These are phyloP conservation scores for Pomacea canaliculata DNA, from an alignment of 2,888 invertebrate genomes.

Conservation along the genomic window DNA sequence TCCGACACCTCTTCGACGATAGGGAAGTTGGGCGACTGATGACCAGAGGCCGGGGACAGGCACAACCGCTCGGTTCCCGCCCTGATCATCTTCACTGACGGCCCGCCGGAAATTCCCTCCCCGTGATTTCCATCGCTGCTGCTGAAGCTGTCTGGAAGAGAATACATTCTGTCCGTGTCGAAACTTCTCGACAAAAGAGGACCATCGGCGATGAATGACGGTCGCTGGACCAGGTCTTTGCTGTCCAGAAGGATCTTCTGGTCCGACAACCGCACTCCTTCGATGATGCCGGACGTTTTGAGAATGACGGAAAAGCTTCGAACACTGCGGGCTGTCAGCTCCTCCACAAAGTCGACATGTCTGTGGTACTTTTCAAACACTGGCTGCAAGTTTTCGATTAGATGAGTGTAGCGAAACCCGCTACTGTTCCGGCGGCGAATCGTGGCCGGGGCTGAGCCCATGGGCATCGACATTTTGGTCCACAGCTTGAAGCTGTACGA, in stretches of 20 bases:
- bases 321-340: neutral
- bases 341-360: slow-evolving; percentile 15
- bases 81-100: neutral
- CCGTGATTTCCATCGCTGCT: neutral
- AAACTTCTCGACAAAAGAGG: slow-evolving; percentile 7
- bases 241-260: slow-evolving; percentile 34
- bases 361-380: slow-evolving; percentile 28
- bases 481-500: slow-evolving; percentile 31
- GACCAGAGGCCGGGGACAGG: neutral
- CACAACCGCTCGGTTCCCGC: neutral
- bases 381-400: slow-evolving; percentile 27
- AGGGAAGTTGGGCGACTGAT: slow-evolving; percentile 11
- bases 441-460: slow-evolving; percentile 23
- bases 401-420: slow-evolving; percentile 5
- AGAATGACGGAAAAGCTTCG: slow-evolving; percentile 27
- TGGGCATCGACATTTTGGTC: slow-evolving; percentile 34
- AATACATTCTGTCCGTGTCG: neutral
- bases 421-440: slow-evolving; percentile 22
- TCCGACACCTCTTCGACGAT: slow-evolving; percentile 24
- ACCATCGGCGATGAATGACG: neutral
- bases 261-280: slow-evolving; percentile 33
- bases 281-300: slow-evolving; percentile 32
- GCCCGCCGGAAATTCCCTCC: neutral
- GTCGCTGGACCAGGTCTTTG: slow-evolving; percentile 3
- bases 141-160: too few relatives aligned